A percentile compares a stretch with the other conserved stretches of the same genome.
These are phyloP conservation scores for Labeo rohita DNA, from an alignment of 2,113 vertebrate species.

Conservation along the genomic window DNA sequence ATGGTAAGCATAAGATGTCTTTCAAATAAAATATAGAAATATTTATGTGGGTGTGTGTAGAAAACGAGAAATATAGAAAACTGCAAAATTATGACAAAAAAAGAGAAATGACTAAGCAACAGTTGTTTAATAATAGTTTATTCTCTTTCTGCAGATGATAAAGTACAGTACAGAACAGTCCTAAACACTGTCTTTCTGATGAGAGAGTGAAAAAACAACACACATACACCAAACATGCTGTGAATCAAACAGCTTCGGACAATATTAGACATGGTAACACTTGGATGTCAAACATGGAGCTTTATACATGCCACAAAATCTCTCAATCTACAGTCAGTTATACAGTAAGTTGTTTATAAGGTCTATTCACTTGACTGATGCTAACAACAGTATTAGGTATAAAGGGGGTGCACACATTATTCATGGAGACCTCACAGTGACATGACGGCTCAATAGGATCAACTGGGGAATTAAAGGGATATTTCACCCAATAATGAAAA, in stretches of 20 bases:
- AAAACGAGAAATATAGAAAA: neutral
- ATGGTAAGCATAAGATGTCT: neutral
- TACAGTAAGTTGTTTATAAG: neutral
- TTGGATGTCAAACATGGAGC: conserved; percentile 10
- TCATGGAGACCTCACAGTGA: conserved; percentile 33
- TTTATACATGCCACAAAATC: conserved; percentile 32
- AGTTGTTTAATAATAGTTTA: conserved; percentile 37
- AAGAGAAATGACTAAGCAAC: neutral
- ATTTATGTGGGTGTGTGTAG: neutral
- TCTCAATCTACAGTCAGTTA: neutral
- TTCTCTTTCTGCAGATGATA: conserved; percentile 19
- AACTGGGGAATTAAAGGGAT: neutral
- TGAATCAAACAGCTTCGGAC: conserved; percentile 37
- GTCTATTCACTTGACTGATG: conserved; percentile 24
- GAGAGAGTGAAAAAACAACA: neutral
- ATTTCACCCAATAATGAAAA: too few species aligned
- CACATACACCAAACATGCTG: conserved; percentile 38
- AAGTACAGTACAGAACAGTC: conserved; percentile 24
- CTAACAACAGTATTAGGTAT: neutral
- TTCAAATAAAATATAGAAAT: neutral
- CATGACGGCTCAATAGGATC: neutral
- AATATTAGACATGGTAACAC: conserved; percentile 30
- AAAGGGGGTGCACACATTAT: neutral
- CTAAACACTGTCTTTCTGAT: conserved; percentile 10
- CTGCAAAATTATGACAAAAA: neutral